Evolutionary conservation across 2,888 invertebrate genomes (phyloP).

Genomic region (Latrodectus hesperus): DNA sequence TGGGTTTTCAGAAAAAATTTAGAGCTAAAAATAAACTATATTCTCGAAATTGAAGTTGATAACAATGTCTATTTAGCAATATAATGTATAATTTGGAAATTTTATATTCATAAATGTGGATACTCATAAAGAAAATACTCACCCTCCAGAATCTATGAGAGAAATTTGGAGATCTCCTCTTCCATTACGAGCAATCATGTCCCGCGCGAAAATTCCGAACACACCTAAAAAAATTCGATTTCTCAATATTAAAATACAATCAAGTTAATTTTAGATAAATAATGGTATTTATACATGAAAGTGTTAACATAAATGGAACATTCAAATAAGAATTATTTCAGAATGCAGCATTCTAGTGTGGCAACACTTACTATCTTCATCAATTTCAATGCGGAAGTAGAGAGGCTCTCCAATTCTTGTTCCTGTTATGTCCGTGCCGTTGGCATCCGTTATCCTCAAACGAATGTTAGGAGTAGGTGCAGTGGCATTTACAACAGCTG

Average conservation of each 20-base stretch:
- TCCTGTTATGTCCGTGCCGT: slow-evolving; percentile 80
- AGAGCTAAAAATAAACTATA: too few species aligned
- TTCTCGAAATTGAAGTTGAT: too few species aligned
- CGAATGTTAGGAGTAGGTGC: slow-evolving; percentile 77
- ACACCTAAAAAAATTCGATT: slow-evolving; percentile 71
- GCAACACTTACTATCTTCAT: slow-evolving; percentile 76
- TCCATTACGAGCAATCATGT: slow-evolving; percentile 86
- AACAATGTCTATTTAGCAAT: too few species aligned
- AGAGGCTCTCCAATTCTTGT: slow-evolving; percentile 82
- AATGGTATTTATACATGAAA: not conserved
- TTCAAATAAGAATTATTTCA: too few species aligned
- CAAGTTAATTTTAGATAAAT: too few species aligned
- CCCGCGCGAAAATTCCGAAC: slow-evolving; percentile 81
- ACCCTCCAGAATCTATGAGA: slow-evolving; percentile 79
- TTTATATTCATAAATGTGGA: too few species aligned
- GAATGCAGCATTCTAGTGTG: too few species aligned
- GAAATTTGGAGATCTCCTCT: slow-evolving; percentile 83
- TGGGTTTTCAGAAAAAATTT: too few species aligned
- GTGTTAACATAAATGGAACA: too few species aligned
- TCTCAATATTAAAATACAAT: not conserved
- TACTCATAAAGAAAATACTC: slow-evolving; percentile 73
- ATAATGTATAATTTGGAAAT: too few species aligned
- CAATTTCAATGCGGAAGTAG: slow-evolving; percentile 80
- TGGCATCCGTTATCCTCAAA: slow-evolving; percentile 80
- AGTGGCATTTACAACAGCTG: slow-evolving; percentile 77